These are phyloP conservation scores for Halichoerus grypus DNA, from an alignment of 2,113 vertebrate genomes.

Conservation along the genomic window DNA sequence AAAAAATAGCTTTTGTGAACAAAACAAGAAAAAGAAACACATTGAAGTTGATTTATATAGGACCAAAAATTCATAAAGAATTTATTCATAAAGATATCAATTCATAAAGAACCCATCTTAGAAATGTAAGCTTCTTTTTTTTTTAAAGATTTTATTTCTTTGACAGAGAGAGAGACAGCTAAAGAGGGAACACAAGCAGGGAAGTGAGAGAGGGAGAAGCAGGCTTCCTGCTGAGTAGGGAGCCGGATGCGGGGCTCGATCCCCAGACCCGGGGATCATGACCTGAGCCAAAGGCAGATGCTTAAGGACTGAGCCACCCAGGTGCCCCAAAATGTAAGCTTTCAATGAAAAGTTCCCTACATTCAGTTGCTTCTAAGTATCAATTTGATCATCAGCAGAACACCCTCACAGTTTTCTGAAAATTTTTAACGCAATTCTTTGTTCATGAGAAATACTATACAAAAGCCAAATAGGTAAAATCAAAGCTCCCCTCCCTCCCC, in stretches of 20 bases:
- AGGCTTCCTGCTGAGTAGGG: no score
- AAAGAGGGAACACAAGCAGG: no score
- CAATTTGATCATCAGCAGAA: background rate
- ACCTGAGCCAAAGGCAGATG: no score
- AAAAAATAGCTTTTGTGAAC: background rate
- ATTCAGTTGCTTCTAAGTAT: constrained; percentile 14
- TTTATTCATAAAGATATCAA: background rate
- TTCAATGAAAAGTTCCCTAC: background rate
- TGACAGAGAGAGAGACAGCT: no score
- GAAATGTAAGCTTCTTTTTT: background rate
- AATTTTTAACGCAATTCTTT: background rate
- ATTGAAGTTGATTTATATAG: background rate
- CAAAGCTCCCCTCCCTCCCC: background rate
- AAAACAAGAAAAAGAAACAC: background rate
- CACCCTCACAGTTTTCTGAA: background rate
- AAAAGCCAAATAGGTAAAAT: background rate
- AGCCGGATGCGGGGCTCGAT: no score
- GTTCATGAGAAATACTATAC: background rate
- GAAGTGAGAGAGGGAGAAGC: no score
- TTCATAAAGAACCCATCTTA: background rate
- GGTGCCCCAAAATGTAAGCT: background rate
- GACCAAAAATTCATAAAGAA: background rate
- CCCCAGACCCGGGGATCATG: no score
- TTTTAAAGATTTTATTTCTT: no score
- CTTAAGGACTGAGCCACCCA: no score